A percentile compares a stretch with the other conserved stretches of the same genome.
Evolutionary conservation across 2,113 vertebrate genomes (phyloP).

Genomic region (Axis porcinus): DNA sequence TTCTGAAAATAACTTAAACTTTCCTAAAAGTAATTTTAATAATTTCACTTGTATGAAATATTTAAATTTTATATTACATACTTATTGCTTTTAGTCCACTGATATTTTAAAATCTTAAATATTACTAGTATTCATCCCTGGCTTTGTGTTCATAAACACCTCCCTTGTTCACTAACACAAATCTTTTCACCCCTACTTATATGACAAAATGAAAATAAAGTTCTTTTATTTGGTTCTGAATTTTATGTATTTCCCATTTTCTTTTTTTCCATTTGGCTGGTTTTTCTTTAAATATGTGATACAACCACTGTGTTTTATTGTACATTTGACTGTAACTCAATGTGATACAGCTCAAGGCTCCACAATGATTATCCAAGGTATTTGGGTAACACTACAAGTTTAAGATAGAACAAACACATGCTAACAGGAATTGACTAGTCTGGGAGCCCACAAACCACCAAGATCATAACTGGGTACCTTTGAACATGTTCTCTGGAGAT

Average conservation of each 20-base stretch:
- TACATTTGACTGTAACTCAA: background rate
- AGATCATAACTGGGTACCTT: background rate
- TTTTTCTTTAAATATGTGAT: background rate
- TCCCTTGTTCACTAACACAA: background rate
- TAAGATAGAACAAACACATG: background rate
- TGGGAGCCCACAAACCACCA: background rate
- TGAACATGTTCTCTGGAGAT: background rate
- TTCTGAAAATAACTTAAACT: background rate
- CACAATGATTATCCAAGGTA: fast-evolving
- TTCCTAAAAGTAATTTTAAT: background rate
- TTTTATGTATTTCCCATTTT: background rate
- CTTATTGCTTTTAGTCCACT: background rate
- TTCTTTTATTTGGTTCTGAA: background rate
- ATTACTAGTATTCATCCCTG: background rate
- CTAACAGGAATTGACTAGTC: background rate
- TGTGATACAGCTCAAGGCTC: background rate
- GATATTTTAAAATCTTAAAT: background rate
- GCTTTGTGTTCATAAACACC: background rate
- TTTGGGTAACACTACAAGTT: fast-evolving
- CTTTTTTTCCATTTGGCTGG: background rate
- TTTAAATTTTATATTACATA: background rate
- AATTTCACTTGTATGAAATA: background rate
- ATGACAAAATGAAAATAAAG: background rate
- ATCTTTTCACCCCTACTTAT: background rate
- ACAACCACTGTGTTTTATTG: background rate